Percentiles rank a stretch among this genome's conserved stretches.
phyloP scores from a whole-genome alignment of 2,888 invertebrate genomes.

The Euplagia quadripunctaria region DNA sequence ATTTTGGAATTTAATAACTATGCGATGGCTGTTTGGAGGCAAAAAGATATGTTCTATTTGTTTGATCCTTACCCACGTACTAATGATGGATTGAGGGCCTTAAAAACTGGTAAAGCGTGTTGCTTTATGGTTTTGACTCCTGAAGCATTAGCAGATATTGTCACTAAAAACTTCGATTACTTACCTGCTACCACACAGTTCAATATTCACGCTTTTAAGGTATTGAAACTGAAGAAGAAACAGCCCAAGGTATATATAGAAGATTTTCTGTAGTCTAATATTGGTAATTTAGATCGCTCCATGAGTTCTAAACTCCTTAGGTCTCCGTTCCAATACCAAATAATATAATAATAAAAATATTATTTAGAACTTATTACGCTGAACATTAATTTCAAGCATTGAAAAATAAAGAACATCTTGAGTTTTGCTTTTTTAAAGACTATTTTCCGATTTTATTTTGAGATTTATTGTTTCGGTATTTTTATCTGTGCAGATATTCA shows the following conservation, averaged over 20 bases:
- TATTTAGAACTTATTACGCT: too few relatives aligned
- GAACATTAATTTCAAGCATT: too few relatives aligned
- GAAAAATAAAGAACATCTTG: too few relatives aligned
- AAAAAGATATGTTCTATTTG: constrained; percentile 88
- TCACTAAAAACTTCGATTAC: constrained; percentile 86
- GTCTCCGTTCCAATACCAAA: background rate
- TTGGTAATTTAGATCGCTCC: background rate
- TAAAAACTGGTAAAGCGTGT: constrained; percentile 87
- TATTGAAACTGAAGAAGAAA: constrained; percentile 83
- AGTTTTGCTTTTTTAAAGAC: too few relatives aligned
- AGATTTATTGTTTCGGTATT: too few relatives aligned
- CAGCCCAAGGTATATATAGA: constrained; percentile 67
- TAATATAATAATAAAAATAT: too few relatives aligned
- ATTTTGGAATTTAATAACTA: constrained; percentile 88
- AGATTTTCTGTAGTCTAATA: background rate
- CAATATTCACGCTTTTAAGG: constrained; percentile 88
- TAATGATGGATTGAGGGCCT: constrained; percentile 83
- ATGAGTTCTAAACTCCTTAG: background rate
- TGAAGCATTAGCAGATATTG: constrained; percentile 84
- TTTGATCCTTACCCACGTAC: constrained; percentile 90
- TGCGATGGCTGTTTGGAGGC: constrained; percentile 88
- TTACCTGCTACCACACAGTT: constrained; percentile 81
- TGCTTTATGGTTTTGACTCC: constrained; percentile 89
- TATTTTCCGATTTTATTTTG: too few relatives aligned
- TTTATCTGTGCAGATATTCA: too few relatives aligned